Evolutionary conservation across 2,797 vertebrate genomes (phyloP).

Genomic region (Toxotes lorentzi): DNA sequence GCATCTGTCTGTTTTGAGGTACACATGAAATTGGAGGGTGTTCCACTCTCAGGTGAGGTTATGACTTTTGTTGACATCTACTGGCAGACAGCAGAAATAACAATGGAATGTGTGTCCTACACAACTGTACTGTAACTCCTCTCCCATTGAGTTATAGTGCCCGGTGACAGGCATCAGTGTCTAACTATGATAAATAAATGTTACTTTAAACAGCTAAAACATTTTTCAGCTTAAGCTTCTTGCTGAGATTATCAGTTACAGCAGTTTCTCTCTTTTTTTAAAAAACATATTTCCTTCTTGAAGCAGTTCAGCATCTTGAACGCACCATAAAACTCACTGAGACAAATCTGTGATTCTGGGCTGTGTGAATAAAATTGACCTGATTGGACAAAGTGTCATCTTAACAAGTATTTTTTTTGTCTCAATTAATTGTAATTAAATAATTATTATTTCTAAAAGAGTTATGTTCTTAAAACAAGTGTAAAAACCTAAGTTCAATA

Average conservation of each 20-base stretch:
- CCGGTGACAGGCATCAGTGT: not conserved
- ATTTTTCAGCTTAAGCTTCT: not conserved
- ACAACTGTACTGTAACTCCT: too few relatives aligned
- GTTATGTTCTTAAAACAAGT: too few relatives aligned
- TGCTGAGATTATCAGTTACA: not conserved
- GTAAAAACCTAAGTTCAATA: too few relatives aligned
- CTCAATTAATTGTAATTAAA: too few relatives aligned
- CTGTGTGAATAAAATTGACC: not conserved
- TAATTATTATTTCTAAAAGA: too few relatives aligned
- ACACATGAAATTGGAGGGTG: not conserved
- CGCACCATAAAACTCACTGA: not conserved
- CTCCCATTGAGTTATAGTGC: too few relatives aligned
- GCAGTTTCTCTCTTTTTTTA: not conserved
- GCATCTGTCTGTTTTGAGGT: not conserved
- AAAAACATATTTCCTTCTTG: not conserved
- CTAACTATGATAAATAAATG: not conserved
- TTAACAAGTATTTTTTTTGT: too few relatives aligned
- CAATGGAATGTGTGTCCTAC: not conserved
- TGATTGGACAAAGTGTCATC: too few relatives aligned
- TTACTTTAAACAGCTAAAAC: not conserved
- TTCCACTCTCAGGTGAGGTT: not conserved
- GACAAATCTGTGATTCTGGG: not conserved
- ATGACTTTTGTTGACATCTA: not conserved
- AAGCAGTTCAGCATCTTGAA: not conserved
- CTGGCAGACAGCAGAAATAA: not conserved